A percentile compares a stretch with the other conserved stretches of the same genome.
phyloP scores from a whole-genome alignment of 2,888 invertebrate species.

The Ceramica pisi region DNA sequence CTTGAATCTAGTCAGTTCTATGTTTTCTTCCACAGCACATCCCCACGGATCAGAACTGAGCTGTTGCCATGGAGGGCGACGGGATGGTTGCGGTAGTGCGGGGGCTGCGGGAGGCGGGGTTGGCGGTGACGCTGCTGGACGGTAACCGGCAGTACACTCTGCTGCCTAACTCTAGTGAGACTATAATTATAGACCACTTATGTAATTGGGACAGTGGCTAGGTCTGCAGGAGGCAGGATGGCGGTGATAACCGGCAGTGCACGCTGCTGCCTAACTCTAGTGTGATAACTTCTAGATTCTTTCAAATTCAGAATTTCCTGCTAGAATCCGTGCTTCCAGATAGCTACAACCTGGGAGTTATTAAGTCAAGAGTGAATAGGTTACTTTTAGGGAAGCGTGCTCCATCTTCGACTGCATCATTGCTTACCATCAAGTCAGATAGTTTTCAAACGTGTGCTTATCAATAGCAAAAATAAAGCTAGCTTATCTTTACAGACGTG shows the following conservation, averaged over 20 bases:
- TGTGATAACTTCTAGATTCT: too few relatives aligned
- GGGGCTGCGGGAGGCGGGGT: slow-evolving; percentile 72
- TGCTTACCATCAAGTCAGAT: too few relatives aligned
- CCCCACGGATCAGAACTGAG: slow-evolving; percentile 66
- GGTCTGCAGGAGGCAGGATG: slow-evolving; percentile 72
- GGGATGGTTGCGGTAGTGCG: slow-evolving; percentile 84
- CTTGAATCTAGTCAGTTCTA: not conserved
- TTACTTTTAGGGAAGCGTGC: too few relatives aligned
- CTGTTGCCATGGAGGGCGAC: slow-evolving; percentile 69
- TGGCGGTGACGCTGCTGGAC: slow-evolving; percentile 81
- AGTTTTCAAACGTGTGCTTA: too few relatives aligned
- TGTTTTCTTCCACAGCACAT: slow-evolving; percentile 70
- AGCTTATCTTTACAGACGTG: too few relatives aligned
- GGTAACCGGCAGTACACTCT: slow-evolving; percentile 77
- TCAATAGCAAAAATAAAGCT: too few relatives aligned
- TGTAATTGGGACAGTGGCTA: too few relatives aligned
- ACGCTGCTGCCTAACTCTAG: slow-evolving; percentile 76
- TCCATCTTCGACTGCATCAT: too few relatives aligned
- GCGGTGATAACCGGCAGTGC: slow-evolving; percentile 78
- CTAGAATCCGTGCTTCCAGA: too few relatives aligned
- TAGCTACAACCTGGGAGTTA: too few relatives aligned
- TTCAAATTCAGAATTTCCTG: too few relatives aligned
- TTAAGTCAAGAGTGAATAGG: too few relatives aligned
- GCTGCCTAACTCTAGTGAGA: slow-evolving; percentile 73
- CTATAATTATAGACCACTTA: not conserved